Evolutionary conservation across 2,888 invertebrate genomes (phyloP), one percentile per base, ranked within the genome.

Genomic region (Crocallis elinguaria): DNA sequence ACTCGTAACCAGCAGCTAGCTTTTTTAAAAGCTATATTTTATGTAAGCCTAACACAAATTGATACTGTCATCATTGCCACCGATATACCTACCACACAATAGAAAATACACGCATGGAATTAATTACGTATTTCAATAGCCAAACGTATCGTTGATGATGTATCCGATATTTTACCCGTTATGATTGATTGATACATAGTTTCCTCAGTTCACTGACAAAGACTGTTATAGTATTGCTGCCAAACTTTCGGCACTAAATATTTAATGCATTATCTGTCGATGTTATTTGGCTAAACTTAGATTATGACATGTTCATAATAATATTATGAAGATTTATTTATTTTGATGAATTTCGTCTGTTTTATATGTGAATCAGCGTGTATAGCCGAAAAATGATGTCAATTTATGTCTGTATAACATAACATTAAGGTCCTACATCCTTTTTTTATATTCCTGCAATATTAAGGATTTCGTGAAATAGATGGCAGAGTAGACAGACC

Each of bases 171-270:
- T 29, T 11, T 29, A 29, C 3, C 3, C 29, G 12, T 11, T 11
- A 41, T 73, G 75, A 75, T 75, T 71, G 69, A 73, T 75, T 62
- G 62, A 4, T 19, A 19, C 19, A 6, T 29, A 5, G 12, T 49
- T 66, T 69, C 61, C 59, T 50, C 41, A 45, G 13, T 45, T 51
- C 42, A 41, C 58, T 48, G 33, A 49, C 17, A 19, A n/a, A 35
- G 44, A 51, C 54, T 60, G 57, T 64, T 62, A 60, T 64, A 64
- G 60, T 60, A 38, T 33, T 36, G 51, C 33, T 54, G 50, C 52
- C 50, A 53, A 55, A 54, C 27, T 57, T 36, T 37, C 11, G 32
- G 36, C 55, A 52, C 44, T 66, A 52, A 57, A 57, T 53, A 53
- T 46, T 56, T 33, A 25, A 38, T 46, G 13, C 29, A 12, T 39